Conservation (phyloP, 2,113 vertebrate species). For the Thalassarche chlororhynchos region DNA sequence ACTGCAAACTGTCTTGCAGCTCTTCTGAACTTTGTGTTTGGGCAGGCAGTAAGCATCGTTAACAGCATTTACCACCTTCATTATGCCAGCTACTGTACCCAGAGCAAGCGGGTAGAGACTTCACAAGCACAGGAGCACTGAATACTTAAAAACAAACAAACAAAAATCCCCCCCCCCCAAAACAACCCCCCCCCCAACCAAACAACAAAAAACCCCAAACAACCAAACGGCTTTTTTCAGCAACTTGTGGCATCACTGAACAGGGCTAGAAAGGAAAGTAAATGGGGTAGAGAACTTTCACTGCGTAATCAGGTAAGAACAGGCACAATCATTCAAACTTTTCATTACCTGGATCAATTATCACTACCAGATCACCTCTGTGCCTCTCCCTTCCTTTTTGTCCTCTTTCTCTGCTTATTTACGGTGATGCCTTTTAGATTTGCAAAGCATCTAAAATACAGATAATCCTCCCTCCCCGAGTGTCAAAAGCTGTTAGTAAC, state of each 20-base stretch:
- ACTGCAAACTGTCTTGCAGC: neutral
- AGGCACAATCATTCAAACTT: neutral
- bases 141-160: neutral
- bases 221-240: neutral
- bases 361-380: neutral
- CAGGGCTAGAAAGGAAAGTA: neutral
- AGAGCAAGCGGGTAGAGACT: neutral
- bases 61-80: neutral
- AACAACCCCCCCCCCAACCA: neutral
- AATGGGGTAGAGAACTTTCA: neutral
- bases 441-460: neutral
- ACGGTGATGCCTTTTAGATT: neutral
- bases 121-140: neutral
- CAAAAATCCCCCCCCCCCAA: neutral
- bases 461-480: neutral
- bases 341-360: neutral
- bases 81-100: neutral
- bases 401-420: neutral
- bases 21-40: neutral
- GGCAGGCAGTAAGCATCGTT: neutral
- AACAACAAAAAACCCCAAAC: neutral
- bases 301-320: neutral
- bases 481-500: neutral
- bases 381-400: neutral
- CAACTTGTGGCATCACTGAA: neutral